Conservation (phyloP, 2,888 invertebrate species). For the Myathropa florea region DNA sequence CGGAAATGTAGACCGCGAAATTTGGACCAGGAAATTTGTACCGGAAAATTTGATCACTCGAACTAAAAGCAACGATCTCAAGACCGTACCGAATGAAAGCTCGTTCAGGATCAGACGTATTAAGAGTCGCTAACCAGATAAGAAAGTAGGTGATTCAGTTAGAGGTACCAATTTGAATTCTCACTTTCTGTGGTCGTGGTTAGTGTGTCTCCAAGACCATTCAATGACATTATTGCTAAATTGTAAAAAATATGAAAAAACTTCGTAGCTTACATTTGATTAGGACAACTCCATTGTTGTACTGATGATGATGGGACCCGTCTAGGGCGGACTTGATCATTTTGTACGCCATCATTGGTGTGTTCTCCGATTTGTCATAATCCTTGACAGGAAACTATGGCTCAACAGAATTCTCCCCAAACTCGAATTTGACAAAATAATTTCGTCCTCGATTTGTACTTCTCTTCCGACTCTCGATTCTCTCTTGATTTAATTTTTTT, state of each 20-base stretch:
- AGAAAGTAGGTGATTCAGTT: background rate
- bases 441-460: constrained; percentile 7
- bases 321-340: constrained; percentile 78
- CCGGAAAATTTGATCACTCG: too few relatives aligned
- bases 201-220: too few relatives aligned
- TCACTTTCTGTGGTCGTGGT: too few relatives aligned
- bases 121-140: too few relatives aligned
- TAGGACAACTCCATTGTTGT: constrained; percentile 77
- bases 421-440: background rate
- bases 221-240: too few relatives aligned
- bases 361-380: constrained; percentile 54
- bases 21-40: too few relatives aligned
- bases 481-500: background rate
- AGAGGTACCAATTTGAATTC: background rate
- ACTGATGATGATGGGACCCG: constrained; percentile 74
- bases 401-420: background rate
- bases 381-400: constrained; percentile 26
- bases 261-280: constrained; percentile 75
- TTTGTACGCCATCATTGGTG: constrained; percentile 77
- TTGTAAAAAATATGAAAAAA: too few relatives aligned
- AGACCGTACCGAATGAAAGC: too few relatives aligned
- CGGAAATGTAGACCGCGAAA: too few relatives aligned
- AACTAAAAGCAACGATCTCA: too few relatives aligned
- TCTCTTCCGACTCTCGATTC: constrained; percentile 18
- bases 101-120: too few relatives aligned